Conservation (phyloP, 2,113 vertebrate genomes). For the Hemibagrus wyckioides region DNA sequence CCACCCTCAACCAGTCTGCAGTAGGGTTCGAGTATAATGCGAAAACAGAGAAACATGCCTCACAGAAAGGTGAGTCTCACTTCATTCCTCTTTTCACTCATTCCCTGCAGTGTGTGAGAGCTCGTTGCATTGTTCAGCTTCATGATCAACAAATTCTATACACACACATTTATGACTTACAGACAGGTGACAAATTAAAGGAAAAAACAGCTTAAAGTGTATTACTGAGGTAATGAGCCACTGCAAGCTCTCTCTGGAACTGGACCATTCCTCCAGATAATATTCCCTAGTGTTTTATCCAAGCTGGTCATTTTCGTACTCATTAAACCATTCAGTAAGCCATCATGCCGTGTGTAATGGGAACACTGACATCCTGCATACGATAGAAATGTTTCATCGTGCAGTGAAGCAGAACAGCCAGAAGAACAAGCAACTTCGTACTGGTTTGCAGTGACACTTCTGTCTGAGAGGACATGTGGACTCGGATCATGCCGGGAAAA, state of each 20-base stretch:
- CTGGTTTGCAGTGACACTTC: neutral
- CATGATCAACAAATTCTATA: neutral
- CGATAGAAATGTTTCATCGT: neutral
- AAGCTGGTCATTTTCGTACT: neutral
- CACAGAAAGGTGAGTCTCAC: constrained; percentile 87
- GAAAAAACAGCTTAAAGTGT: neutral
- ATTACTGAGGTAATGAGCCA: neutral
- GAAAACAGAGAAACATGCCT: constrained; percentile 94
- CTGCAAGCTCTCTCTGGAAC: neutral
- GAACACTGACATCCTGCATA: neutral
- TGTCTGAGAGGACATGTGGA: neutral
- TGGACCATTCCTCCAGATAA: neutral
- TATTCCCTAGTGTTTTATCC: neutral
- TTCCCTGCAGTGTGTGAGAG: neutral
- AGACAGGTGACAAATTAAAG: neutral
- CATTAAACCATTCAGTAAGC: neutral
- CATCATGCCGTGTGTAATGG: neutral
- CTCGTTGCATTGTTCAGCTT: neutral
- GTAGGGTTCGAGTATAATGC: constrained; percentile 95
- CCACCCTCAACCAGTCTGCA: constrained; percentile 80
- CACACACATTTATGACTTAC: neutral
- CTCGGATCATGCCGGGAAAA: neutral
- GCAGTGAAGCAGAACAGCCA: neutral
- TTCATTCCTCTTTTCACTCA: neutral
- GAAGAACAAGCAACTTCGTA: neutral